A percentile compares a stretch with the other conserved stretches of the same genome.
phyloP scores from a whole-genome alignment of 2,113 vertebrate species.

The Eulemur rufifrons region DNA sequence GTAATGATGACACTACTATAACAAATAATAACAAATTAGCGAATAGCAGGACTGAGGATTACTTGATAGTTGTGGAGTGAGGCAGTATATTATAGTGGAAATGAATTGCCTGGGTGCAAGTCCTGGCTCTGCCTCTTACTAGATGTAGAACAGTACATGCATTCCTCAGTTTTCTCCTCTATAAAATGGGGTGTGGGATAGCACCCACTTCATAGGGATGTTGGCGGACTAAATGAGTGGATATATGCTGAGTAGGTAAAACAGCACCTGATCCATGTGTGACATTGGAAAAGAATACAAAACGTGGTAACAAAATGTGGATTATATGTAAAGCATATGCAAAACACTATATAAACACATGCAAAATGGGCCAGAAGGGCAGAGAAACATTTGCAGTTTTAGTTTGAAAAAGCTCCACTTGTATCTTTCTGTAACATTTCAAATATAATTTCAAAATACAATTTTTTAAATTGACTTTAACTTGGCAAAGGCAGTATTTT shows the following conservation, averaged over 20 bases:
- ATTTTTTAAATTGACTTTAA: neutral
- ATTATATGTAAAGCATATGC: neutral
- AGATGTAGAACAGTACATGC: neutral
- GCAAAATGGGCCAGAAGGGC: neutral
- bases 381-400: neutral
- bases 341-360: neutral
- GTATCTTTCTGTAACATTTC: neutral
- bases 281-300: neutral
- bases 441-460: neutral
- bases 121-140: neutral
- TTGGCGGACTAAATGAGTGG: neutral
- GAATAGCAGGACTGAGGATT: neutral
- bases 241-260: neutral
- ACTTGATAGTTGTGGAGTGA: neutral
- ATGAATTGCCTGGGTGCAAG: neutral
- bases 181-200: neutral
- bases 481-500: constrained; percentile 5
- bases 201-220: neutral
- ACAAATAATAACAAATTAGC: neutral
- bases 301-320: neutral
- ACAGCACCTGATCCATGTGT: neutral
- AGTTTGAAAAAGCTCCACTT: neutral
- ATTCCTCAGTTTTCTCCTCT: neutral
- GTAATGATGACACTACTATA: too few species aligned
- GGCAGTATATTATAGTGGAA: neutral